phyloP scores from a whole-genome alignment of 2,797 vertebrate species.

The Oryzias dopingdopingensis region DNA sequence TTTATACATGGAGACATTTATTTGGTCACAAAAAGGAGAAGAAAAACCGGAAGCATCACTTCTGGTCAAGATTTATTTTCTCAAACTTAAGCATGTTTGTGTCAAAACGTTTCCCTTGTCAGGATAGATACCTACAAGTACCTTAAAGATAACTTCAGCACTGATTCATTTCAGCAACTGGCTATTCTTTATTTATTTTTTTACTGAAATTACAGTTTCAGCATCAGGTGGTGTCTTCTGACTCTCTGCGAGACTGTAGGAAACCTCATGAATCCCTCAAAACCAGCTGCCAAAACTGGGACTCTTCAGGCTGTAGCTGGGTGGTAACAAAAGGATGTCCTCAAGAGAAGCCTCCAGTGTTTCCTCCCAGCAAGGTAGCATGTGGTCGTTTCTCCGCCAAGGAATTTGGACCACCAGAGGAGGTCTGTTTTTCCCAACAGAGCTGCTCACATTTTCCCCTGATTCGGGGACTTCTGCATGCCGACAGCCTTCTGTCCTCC shows the following conservation, averaged over 20 bases:
- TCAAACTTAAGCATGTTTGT: background rate
- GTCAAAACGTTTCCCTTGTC: too few species aligned
- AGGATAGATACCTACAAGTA: background rate
- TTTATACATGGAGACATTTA: too few species aligned
- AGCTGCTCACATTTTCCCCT: background rate
- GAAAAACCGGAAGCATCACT: too few species aligned
- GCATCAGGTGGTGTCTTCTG: conserved; percentile 51
- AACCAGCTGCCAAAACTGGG: conserved; percentile 68
- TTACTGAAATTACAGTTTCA: conserved; percentile 36
- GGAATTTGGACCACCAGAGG: conserved; percentile 62
- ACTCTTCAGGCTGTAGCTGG: conserved; percentile 66
- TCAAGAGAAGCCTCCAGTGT: conserved; percentile 52
- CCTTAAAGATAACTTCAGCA: background rate
- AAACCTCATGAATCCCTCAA: conserved; percentile 67
- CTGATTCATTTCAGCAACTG: conserved; percentile 7
- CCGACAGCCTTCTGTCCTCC: background rate
- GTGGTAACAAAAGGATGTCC: conserved; percentile 49
- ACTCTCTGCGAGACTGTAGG: conserved; percentile 69
- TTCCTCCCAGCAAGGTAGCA: conserved; percentile 54
- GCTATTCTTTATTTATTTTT: conserved; percentile 3
- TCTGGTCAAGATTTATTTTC: too few species aligned
- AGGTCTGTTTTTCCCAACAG: conserved; percentile 62
- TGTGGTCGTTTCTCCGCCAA: conserved; percentile 63
- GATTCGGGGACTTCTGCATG: conserved; percentile 1
- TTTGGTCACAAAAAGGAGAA: too few species aligned